These are phyloP conservation scores for Metridium senile DNA, from an alignment of 92 coral and sea anemone species.

Conservation along the genomic window DNA sequence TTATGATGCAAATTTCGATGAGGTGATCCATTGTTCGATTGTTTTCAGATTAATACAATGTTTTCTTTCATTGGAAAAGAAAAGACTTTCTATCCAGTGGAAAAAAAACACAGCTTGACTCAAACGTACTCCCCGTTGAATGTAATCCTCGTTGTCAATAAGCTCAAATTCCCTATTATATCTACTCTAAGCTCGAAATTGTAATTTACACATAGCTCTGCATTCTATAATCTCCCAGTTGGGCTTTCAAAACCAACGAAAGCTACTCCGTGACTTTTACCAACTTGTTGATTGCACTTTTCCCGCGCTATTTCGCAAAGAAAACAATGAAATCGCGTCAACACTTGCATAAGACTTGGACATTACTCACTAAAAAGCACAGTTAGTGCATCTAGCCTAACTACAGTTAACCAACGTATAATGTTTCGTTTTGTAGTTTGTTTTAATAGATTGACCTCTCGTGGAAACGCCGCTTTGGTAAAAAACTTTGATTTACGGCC, in stretches of 20 bases:
- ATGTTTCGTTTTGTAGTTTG: background rate
- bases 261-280: background rate
- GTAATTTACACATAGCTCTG: background rate
- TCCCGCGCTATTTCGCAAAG: conserved; percentile 11
- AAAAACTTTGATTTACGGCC: background rate
- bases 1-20: conserved; percentile 89
- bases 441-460: background rate
- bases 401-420: background rate
- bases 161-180: background rate
- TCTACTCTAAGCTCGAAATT: background rate
- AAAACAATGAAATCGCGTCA: background rate
- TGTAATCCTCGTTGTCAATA: background rate
- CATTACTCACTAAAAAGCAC: background rate
- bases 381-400: background rate
- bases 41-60: conserved; percentile 61
- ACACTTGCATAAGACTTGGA: background rate
- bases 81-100: conserved; percentile 2
- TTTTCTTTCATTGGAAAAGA: conserved; percentile 36
- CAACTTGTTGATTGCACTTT: background rate
- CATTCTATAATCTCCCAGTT: background rate
- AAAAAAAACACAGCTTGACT: conserved; percentile 19
- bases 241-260: background rate
- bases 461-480: background rate
- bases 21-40: conserved; percentile 62
- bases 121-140: background rate